phyloP scores from a whole-genome alignment of 1,140 invertebrate species.

The Drosophila aff. region DNA sequence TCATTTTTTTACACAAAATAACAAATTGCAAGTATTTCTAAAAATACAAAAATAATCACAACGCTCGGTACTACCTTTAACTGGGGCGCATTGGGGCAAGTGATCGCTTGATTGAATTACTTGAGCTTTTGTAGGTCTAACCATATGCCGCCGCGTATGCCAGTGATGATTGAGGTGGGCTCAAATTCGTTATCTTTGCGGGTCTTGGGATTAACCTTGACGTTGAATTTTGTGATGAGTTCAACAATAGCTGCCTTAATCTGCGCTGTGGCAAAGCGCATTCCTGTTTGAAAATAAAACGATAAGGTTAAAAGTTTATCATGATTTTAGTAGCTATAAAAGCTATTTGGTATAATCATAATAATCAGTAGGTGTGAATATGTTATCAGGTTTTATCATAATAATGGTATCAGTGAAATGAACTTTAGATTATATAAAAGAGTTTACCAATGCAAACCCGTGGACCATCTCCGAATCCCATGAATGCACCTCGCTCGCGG shows the following conservation, averaged over 20 bases:
- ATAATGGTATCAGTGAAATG: background rate
- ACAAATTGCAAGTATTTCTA: background rate
- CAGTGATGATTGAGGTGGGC: conserved; percentile 26
- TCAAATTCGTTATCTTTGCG: conserved; percentile 64
- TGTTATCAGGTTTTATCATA: background rate
- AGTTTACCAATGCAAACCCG: conserved; percentile 66
- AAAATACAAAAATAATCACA: background rate
- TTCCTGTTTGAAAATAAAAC: conserved; percentile 37
- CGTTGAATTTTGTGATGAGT: conserved; percentile 65
- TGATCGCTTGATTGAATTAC: conserved; percentile 6
- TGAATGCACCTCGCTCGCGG: conserved; percentile 57
- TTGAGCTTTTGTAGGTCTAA: conserved; percentile 55
- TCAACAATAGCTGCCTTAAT: conserved; percentile 75
- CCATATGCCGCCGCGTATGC: conserved; percentile 67
- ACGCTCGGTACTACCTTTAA: background rate
- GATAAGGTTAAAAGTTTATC: background rate
- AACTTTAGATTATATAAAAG: background rate
- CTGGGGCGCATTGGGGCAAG: background rate
- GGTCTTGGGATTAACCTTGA: conserved; percentile 71
- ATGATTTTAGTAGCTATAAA: too few relatives aligned
- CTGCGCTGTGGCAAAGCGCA: conserved; percentile 72
- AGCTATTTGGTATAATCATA: background rate
- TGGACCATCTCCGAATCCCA: conserved; percentile 72
- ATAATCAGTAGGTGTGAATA: background rate
- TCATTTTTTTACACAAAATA: background rate